A percentile compares a stretch with the other conserved stretches of the same genome.
phyloP scores from a whole-genome alignment of 37 sponge, comb jelly and placozoan species.

The Cliona cf. orientalis region DNA sequence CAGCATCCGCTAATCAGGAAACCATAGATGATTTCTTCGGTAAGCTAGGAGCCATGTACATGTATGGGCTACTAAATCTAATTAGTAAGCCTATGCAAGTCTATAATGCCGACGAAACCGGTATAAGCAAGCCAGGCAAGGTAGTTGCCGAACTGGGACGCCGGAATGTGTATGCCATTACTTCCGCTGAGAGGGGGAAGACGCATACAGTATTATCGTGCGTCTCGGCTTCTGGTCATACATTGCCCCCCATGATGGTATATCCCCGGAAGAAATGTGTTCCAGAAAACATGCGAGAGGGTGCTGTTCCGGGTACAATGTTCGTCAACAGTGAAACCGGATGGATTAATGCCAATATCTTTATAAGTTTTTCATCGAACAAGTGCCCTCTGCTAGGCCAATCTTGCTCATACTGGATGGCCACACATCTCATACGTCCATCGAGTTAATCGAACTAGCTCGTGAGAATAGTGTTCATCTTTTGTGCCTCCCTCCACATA shows the following conservation, averaged over 20 bases:
- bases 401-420: slow-evolving; percentile 65
- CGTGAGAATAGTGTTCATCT: slow-evolving; percentile 45
- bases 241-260: slow-evolving; percentile 8
- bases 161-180: slow-evolving; percentile 47
- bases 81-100: slow-evolving; percentile 63
- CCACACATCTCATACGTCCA: slow-evolving; percentile 63
- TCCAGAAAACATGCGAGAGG: slow-evolving; percentile 40
- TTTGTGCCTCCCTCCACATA: slow-evolving; percentile 67
- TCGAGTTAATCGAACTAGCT: slow-evolving; percentile 65
- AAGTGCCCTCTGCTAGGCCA: slow-evolving; percentile 60
- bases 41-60: no score
- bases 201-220: slow-evolving; percentile 58
- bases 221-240: slow-evolving; percentile 63
- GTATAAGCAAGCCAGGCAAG: slow-evolving; percentile 37
- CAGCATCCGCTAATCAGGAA: no score
- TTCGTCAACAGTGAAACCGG: slow-evolving; percentile 64
- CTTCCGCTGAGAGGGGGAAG: slow-evolving; percentile 57
- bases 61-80: no score
- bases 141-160: slow-evolving; percentile 49
- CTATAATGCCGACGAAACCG: slow-evolving; percentile 50
- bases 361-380: slow-evolving; percentile 37
- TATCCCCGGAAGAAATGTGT: slow-evolving; percentile 54
- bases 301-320: slow-evolving; percentile 47
- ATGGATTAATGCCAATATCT: slow-evolving; percentile 59
- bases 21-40: no score